Base-by-base conservation (phyloP, 1,140 invertebrate genomes). In the Bombus ignitus region DNA sequence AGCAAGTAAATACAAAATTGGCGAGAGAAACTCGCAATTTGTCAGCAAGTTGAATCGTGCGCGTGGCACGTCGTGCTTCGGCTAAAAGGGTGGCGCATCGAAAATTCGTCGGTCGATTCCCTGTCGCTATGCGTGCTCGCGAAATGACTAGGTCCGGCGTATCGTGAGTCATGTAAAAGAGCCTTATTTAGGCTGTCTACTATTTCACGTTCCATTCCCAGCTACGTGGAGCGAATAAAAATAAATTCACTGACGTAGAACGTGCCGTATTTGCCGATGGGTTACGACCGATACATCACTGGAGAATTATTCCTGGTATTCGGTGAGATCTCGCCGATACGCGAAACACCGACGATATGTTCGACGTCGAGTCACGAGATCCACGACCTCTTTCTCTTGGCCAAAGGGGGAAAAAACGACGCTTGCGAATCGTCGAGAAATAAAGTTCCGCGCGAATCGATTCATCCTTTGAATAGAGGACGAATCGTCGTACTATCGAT, bases 151-250 rank as follows among this genome's bases (percentile, higher is more conserved):
- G 68, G 79, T n/a, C 25, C 22, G 28, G 22, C 32, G 79, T 68
- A 79, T 66, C 62, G 39, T n/a, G 39, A 22, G 77, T 53, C 78
- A 80, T 80, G 78, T 80, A 80, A 80, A 80, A 18, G 10, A 44
- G 74, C 57, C 82, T 78, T 78, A 78, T 78, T 78, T 44, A 37
- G n/a, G 22, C 74, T 70, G 65, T 78, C 82, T 83, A 83, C 82
- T 77, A 70, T 77, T 71, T 78, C 82, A 71, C 82, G 65, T 78
- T 35, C 82, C 81, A 39, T 68, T 68, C n/a, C 35, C 3, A 12
- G 81, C 22, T 78, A 83, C 82, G 82, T 83, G 82, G 6, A 13
- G 4, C 28, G 82, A 83, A 77, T 83, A 78, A 77, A 83, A 83
- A 44, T 71, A 83, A 78, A 83, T 78, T 70, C 82, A 70, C 44